phyloP scores from a whole-genome alignment of 1,140 invertebrate genomes.

The Drosophila saltans region DNA sequence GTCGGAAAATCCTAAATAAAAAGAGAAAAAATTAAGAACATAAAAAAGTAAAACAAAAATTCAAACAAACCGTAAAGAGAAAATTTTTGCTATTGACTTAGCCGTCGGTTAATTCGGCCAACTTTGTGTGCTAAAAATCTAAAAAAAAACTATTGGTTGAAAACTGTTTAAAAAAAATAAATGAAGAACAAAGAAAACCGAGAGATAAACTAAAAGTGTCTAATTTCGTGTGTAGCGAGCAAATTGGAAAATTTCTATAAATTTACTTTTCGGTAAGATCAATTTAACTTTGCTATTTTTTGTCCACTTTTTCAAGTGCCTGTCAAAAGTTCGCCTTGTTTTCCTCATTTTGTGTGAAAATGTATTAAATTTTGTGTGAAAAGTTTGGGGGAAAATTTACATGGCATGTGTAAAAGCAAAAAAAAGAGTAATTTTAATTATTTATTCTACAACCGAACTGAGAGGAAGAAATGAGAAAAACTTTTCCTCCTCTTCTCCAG shows the following conservation, averaged over 20 bases:
- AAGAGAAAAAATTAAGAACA: neutral
- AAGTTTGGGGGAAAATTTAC: slow-evolving; percentile 1
- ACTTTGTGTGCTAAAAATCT: neutral
- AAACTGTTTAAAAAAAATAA: no score
- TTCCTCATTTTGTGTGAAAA: neutral
- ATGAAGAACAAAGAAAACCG: no score
- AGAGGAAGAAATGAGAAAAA: neutral
- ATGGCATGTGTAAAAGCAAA: neutral
- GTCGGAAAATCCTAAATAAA: neutral
- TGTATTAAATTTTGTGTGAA: slow-evolving; percentile 5
- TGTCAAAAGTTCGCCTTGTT: slow-evolving; percentile 5
- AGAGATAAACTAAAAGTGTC: neutral
- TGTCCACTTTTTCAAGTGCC: neutral
- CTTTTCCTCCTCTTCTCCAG: neutral
- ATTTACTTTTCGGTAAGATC: neutral
- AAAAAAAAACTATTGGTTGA: no score
- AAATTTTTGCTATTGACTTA: neutral
- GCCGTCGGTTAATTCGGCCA: neutral
- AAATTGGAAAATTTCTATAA: neutral
- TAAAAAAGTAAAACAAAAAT: neutral
- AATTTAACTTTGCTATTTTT: neutral
- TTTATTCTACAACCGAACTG: slow-evolving; percentile 10
- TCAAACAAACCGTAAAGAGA: neutral
- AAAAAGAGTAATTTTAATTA: slow-evolving; percentile 10
- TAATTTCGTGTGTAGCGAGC: neutral